Conservation (phyloP, 2,113 vertebrate genomes). For the Etia nguti region DNA sequence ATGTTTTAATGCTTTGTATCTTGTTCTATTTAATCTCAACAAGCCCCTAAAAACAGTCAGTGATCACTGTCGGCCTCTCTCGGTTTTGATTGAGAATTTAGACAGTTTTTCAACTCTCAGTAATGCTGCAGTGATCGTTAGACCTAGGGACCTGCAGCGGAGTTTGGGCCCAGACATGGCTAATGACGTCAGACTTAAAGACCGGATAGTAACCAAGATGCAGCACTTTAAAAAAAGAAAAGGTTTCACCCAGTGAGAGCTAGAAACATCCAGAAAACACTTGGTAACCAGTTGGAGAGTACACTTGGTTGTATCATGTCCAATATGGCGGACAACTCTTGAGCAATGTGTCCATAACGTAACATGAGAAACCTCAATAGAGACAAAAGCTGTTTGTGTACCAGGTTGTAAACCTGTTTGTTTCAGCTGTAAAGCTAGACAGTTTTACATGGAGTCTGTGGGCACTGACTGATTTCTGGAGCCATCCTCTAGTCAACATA, state of each 20-base stretch:
- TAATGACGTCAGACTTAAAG: no score
- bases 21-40: no score
- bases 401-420: background rate
- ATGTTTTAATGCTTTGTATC: no score
- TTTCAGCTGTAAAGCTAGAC: background rate
- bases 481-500: background rate
- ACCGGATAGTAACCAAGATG: no score
- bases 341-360: background rate
- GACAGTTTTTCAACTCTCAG: no score
- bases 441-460: background rate
- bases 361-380: background rate
- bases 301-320: background rate
- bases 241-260: background rate
- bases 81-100: no score
- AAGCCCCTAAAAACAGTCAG: no score
- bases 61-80: no score
- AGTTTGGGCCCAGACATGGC: no score
- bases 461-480: background rate
- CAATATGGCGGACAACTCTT: background rate
- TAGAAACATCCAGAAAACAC: background rate
- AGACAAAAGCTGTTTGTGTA: background rate
- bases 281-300: background rate
- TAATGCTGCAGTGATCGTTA: no score
- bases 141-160: no score
- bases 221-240: no score